Percentiles rank a stretch among this genome's conserved stretches.
Evolutionary conservation across 2,888 invertebrate species (phyloP).

Genomic region (Dorcus parallelipipedus): DNA sequence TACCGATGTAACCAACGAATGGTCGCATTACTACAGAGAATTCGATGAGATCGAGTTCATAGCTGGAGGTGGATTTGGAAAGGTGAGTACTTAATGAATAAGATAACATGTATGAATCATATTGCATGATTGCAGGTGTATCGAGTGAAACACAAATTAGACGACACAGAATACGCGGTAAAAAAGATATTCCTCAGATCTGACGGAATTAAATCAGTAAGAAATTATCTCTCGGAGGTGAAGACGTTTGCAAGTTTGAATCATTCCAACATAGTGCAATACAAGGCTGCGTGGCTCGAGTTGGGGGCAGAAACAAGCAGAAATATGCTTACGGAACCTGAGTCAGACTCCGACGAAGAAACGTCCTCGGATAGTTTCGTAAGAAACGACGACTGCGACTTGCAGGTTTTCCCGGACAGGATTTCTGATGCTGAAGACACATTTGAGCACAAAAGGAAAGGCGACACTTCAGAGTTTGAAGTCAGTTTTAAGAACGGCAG

Average conservation of each 20-base stretch:
- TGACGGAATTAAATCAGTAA: constrained; percentile 60
- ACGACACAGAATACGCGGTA: constrained; percentile 74
- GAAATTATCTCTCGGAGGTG: constrained; percentile 70
- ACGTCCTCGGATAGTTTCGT: not conserved
- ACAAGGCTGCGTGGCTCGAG: constrained; percentile 82
- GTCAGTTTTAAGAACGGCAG: constrained; percentile 29
- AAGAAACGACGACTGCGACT: constrained; percentile 6
- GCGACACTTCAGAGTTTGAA: constrained; percentile 39
- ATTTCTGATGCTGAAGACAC: constrained; percentile 15
- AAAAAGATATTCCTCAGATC: constrained; percentile 71
- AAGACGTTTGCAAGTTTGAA: constrained; percentile 75
- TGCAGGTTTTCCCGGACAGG: constrained; percentile 22
- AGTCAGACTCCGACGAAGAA: constrained; percentile 8
- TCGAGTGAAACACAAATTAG: constrained; percentile 70
- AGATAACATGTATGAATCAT: not conserved
- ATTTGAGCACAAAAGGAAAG: constrained; percentile 9
- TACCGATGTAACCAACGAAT: constrained; percentile 53
- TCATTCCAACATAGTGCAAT: constrained; percentile 77
- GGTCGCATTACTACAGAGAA: constrained; percentile 66
- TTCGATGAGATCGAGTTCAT: constrained; percentile 69
- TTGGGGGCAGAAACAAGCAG: constrained; percentile 45
- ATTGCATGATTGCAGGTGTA: constrained; percentile 45
- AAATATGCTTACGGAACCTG: constrained; percentile 12
- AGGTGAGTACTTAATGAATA: constrained; percentile 47
- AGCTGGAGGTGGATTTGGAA: constrained; percentile 74